A percentile compares a stretch with the other conserved stretches of the same genome.
Evolutionary conservation across 2,888 invertebrate genomes (phyloP).

Genomic region (Tromatobia lineatoria): DNA sequence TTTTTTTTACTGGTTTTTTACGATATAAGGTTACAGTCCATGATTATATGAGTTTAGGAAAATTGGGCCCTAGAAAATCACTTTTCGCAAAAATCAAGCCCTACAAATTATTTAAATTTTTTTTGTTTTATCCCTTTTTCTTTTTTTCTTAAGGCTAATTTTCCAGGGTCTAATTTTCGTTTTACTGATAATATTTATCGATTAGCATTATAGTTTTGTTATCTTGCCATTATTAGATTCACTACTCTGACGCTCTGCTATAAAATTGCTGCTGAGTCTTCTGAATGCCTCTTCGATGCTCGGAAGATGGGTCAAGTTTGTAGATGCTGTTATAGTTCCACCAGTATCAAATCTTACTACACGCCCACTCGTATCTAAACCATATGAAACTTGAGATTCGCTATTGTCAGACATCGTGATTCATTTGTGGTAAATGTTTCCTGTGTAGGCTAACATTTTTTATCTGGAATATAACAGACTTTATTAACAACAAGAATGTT

Average conservation of each 20-base stretch:
- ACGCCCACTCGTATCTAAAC: slow-evolving; percentile 76
- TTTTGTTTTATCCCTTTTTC: background rate
- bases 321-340: slow-evolving; percentile 58
- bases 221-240: slow-evolving; percentile 75
- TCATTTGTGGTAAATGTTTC: slow-evolving; percentile 4
- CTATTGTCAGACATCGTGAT: slow-evolving; percentile 80
- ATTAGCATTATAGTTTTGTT: background rate
- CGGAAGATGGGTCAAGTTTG: slow-evolving; percentile 72
- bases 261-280: slow-evolving; percentile 75
- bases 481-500: background rate
- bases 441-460: slow-evolving; percentile 30
- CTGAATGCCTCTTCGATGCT: slow-evolving; percentile 77
- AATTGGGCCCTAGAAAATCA: too few relatives aligned
- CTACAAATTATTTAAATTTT: too few relatives aligned
- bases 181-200: background rate
- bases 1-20: too few relatives aligned
- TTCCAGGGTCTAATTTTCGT: too few relatives aligned
- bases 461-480: slow-evolving; percentile 32
- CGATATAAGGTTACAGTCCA: too few relatives aligned
- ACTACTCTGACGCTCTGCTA: slow-evolving; percentile 68
- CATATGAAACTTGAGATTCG: slow-evolving; percentile 74
- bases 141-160: background rate
- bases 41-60: too few relatives aligned
- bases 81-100: too few relatives aligned
- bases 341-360: slow-evolving; percentile 74